Evolutionary conservation across 2,113 vertebrate species (phyloP).

Genomic region (Siphamia tubifer): DNA sequence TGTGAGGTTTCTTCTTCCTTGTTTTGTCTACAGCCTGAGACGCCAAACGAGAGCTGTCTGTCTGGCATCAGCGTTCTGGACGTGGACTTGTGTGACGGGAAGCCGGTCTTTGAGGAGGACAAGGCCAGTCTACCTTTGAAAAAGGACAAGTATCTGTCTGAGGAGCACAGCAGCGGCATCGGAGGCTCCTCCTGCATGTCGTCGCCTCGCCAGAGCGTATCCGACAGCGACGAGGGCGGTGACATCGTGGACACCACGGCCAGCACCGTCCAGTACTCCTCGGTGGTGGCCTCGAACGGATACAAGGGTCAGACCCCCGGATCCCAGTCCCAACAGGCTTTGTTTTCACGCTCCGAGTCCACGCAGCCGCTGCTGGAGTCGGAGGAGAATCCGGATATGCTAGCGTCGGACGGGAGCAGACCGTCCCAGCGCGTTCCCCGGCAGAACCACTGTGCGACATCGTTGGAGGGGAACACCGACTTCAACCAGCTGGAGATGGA

Average conservation of each 20-base stretch:
- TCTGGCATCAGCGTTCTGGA: conserved; percentile 90
- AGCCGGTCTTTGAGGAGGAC: conserved; percentile 86
- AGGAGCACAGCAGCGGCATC: conserved; percentile 97
- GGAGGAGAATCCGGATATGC: conserved; percentile 83
- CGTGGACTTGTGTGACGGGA: conserved; percentile 85
- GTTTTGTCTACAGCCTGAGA: conserved; percentile 76
- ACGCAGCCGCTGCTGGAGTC: conserved; percentile 93
- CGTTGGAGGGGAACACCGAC: conserved; percentile 20
- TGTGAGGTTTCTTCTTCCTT: background rate
- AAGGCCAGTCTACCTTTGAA: conserved; percentile 86
- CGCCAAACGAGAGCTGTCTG: conserved; percentile 86
- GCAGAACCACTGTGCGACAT: conserved; percentile 72
- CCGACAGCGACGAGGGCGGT: conserved; percentile 88
- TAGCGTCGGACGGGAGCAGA: conserved; percentile 64
- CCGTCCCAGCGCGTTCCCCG: conserved; percentile 72
- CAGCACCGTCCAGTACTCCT: conserved; percentile 94
- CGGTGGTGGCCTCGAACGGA: conserved; percentile 87
- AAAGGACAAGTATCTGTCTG: conserved; percentile 91
- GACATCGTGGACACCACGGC: conserved; percentile 90
- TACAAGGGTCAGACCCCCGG: conserved; percentile 90
- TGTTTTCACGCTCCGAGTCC: conserved; percentile 92
- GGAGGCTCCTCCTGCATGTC: conserved; percentile 97
- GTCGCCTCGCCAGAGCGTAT: conserved; percentile 93
- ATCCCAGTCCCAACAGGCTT: conserved; percentile 70
- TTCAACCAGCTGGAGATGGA: conserved; percentile 71